Percentiles rank a stretch among this genome's conserved stretches.
These are phyloP conservation scores for Propsilocerus akamusi DNA, from an alignment of 1,140 invertebrate genomes.

Conservation along the genomic window DNA sequence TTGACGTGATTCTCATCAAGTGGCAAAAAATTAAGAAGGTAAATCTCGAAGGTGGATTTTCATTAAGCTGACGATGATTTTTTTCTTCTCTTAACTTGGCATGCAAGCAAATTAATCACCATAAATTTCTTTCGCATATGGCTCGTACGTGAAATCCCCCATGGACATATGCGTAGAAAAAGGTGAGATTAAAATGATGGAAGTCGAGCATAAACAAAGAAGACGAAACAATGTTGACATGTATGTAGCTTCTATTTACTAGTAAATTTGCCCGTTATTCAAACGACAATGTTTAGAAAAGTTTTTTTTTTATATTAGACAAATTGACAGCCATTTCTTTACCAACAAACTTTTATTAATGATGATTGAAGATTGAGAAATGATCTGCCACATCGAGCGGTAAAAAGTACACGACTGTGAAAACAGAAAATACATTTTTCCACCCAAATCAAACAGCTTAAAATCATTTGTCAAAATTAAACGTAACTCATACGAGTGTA, in stretches of 20 bases:
- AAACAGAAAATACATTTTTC: neutral
- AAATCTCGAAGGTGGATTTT: neutral
- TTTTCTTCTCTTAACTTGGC: neutral
- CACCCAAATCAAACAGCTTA: neutral
- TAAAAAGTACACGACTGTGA: neutral
- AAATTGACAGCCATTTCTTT: too few relatives aligned
- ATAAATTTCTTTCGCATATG: neutral
- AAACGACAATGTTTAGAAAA: too few relatives aligned
- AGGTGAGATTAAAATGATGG: conserved; percentile 3
- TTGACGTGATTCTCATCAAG: neutral
- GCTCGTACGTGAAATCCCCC: neutral
- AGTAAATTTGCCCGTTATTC: too few relatives aligned
- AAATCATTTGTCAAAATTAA: conserved; percentile 4
- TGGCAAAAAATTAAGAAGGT: neutral
- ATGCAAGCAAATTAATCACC: neutral
- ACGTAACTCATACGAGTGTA: too few relatives aligned
- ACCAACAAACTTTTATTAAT: conserved; percentile 3
- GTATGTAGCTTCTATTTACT: too few relatives aligned
- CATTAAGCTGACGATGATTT: neutral
- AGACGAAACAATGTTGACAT: neutral
- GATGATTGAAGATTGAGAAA: conserved; percentile 4
- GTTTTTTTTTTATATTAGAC: too few relatives aligned
- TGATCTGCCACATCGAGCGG: conserved; percentile 1
- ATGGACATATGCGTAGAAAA: too few relatives aligned
- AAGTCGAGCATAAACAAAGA: neutral